Evolutionary conservation across 1,140 invertebrate genomes (phyloP), one percentile per base, ranked within the genome.

Genomic region (Gonioctena quinquepunctata): DNA sequence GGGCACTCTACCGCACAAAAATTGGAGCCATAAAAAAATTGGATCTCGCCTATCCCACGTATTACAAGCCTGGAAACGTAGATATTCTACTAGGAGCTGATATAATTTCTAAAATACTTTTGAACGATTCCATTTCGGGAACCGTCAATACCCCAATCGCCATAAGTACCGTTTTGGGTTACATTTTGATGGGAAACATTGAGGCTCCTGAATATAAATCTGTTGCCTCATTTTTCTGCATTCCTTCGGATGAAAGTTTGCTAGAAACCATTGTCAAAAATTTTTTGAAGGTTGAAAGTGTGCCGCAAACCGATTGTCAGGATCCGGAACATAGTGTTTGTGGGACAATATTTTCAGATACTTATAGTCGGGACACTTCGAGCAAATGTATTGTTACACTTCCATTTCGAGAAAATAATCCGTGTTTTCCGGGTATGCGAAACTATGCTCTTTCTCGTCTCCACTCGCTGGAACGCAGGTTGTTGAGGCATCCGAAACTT

Each of bases 71-170:
- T n/a, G n/a, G n/a, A n/a, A n/a, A n/a, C n/a, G n/a, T 66, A 21
- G 66, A 61, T 27, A 23, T 68, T 21, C 27, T 68, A 21, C 54
- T 68, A 3, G 64, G 64, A 21, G 64, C 64, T 0, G 49, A 57
- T 66, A 18, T 66, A 22, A 56, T 66, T 23, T 66, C 49, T 19
- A 54, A 66, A 66, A 56, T 66, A 26, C 7, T 56, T 54, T 25
- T 66, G 18, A 26, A 54, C 16, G 49, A 16, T 5, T 25, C 11
- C 28, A 16, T 66, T n/a, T 16, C 23, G 1, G 49, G 49, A 19
- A 27, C 49, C n/a, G 8, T 13, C 16, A 18, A 52, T 11, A 25
- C 27, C 4, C 52, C 52, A 33, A 27, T 48, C 56, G 64, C 64
- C 27, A 26, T 66, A 13, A 66, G 56, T 18, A 66, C 52, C 18